phyloP scores from a whole-genome alignment of 2,797 vertebrate genomes.

The Myoxocephalus aenaeus region DNA sequence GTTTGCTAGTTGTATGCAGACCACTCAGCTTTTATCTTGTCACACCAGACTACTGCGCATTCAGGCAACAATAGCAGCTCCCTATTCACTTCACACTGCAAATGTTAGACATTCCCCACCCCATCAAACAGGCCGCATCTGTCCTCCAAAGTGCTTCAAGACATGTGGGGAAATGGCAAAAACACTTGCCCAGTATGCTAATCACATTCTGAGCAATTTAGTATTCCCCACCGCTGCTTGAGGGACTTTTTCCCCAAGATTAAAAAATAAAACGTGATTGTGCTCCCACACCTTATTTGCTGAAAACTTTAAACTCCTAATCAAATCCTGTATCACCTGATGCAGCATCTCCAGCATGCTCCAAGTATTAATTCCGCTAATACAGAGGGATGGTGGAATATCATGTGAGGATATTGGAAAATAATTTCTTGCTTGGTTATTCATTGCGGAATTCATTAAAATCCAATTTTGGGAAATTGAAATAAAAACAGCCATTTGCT shows the following conservation, averaged over 20 bases:
- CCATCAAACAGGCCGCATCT: slow-evolving; percentile 37
- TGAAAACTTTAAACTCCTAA: slow-evolving; percentile 63
- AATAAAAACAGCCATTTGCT: slow-evolving; percentile 70
- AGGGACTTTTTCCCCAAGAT: slow-evolving; percentile 50
- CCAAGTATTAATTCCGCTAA: slow-evolving; percentile 69
- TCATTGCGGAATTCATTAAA: slow-evolving; percentile 76
- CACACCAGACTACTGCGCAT: slow-evolving; percentile 18
- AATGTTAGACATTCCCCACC: slow-evolving; percentile 16
- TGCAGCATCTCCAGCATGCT: slow-evolving; percentile 57
- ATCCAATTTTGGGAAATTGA: slow-evolving; percentile 71
- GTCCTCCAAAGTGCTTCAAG: slow-evolving; percentile 35
- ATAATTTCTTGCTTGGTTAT: slow-evolving; percentile 76
- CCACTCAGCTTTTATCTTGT: slow-evolving; percentile 30
- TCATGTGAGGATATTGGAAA: slow-evolving; percentile 70
- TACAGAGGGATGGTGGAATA: slow-evolving; percentile 62
- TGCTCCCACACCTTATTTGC: slow-evolving; percentile 54
- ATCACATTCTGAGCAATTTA: slow-evolving; percentile 44
- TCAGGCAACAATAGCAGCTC: slow-evolving; percentile 12
- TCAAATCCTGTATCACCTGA: slow-evolving; percentile 71
- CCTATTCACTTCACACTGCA: slow-evolving; percentile 20
- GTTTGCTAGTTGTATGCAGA: too few relatives aligned
- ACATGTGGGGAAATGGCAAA: slow-evolving; percentile 47
- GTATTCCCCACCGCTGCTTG: slow-evolving; percentile 45
- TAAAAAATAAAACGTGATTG: slow-evolving; percentile 58
- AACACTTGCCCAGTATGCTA: slow-evolving; percentile 39